Base-by-base conservation (phyloP, 2,888 invertebrate genomes). In the Xestobium rufovillosum region DNA sequence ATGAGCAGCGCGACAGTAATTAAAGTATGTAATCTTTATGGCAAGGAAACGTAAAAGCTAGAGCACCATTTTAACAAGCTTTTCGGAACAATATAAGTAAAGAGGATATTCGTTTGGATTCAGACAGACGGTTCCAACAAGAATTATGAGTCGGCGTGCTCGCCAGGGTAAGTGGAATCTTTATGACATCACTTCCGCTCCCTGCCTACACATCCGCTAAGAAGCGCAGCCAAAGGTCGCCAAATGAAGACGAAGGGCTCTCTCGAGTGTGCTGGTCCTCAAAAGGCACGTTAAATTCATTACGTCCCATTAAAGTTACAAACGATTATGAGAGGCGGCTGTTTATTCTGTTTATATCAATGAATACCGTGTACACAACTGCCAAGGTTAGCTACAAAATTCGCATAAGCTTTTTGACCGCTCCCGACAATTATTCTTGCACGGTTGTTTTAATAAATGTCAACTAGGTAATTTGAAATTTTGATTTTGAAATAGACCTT, bases 241-340 rank as follows among this genome's bases (percentile, higher is more conserved):
- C 48, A 52, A 53, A 55, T 55, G 49, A 55, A 55, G 53, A 55
- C 47, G 50, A 47, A 53, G 43, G 41, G 45, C 48, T 44, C 48
- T 49, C 51, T 30, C 25, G 52, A 50, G 49, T 47, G 45, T 41
- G 44, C 29, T 38, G 38, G 41, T 35, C 35, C 44, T 43, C 48
- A 44, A 45, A 50, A 49, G 50, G 46, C 47, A 48, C 48, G 47
- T 48, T 52, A 53, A 53, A 55, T 55, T 55, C 52, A 53, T 55
- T 53, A 52, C 42, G 37, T 33, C 37, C 41, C 45, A 48, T 53
- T 52, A 49, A 46, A 49, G 49, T 49, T 50, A 50, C 49, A 49
- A 49, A 51, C 49, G 50, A 52, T 52, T 49, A 47, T 48, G 48
- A 44, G 45, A 45, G 42, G 43, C n/a, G 39, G 38, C 42, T 46